Conservation (phyloP, 2,797 vertebrate genomes). For the Acanthurus tractus region DNA sequence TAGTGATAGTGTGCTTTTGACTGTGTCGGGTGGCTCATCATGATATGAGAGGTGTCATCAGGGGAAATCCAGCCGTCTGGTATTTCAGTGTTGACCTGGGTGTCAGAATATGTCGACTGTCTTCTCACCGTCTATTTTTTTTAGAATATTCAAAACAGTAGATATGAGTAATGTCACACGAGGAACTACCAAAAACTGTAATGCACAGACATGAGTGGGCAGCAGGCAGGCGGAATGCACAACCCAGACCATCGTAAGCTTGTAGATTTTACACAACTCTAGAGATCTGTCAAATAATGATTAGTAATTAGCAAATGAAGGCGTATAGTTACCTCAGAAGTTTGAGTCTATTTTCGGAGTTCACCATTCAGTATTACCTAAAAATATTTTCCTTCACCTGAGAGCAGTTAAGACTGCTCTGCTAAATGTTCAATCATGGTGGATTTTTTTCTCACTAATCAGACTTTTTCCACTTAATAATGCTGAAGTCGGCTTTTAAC, state of each 20-base stretch:
- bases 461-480: not conserved
- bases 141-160: slow-evolving; percentile 55
- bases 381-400: too few relatives aligned
- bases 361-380: not conserved
- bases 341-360: not conserved
- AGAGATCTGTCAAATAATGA: not conserved
- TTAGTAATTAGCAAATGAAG: not conserved
- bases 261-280: not conserved
- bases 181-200: slow-evolving; percentile 13
- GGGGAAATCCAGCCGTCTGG: slow-evolving; percentile 74
- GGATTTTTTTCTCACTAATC: not conserved
- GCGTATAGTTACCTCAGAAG: not conserved
- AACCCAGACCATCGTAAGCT: not conserved
- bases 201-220: slow-evolving; percentile 22
- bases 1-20: slow-evolving; percentile 11
- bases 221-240: slow-evolving; percentile 1
- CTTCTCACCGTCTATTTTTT: slow-evolving; percentile 24
- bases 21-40: slow-evolving; percentile 23
- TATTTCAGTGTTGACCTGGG: slow-evolving; percentile 14
- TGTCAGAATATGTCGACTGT: slow-evolving; percentile 39
- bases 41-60: slow-evolving; percentile 50
- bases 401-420: not conserved
- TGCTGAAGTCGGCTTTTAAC: not conserved
- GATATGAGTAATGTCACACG: slow-evolving; percentile 32
- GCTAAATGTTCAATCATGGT: not conserved